Conservation (phyloP, 2,888 invertebrate genomes). For the Spodoptera picta region DNA sequence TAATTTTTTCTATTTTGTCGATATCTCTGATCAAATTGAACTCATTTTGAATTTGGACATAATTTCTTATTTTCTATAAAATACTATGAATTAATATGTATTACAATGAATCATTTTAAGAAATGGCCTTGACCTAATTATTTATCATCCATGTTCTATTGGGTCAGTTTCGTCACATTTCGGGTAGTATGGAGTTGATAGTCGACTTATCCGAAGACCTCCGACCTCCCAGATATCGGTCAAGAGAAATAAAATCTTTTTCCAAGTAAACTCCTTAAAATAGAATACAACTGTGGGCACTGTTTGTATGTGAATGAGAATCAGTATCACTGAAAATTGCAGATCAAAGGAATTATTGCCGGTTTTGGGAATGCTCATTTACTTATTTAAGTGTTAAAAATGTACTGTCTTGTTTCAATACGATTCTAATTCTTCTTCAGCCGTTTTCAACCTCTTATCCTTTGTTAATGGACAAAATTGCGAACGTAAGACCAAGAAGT, state of each 20-base stretch:
- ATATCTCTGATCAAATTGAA: too few species aligned
- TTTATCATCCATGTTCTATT: constrained; percentile 40
- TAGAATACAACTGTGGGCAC: not conserved
- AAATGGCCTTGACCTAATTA: constrained; percentile 60
- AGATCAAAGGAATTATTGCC: not conserved
- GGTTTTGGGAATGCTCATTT: not conserved
- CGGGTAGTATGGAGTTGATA: constrained; percentile 25
- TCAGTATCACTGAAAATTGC: too few species aligned
- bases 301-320: not conserved
- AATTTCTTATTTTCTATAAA: too few species aligned
- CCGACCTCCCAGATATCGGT: constrained; percentile 30
- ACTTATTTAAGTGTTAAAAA: too few species aligned
- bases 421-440: constrained; percentile 10
- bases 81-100: not conserved
- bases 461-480: too few species aligned
- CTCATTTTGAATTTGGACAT: too few species aligned
- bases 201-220: constrained; percentile 43
- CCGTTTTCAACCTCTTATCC: not conserved
- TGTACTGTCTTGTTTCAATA: not conserved
- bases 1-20: too few species aligned
- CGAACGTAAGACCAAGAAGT: too few species aligned
- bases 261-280: not conserved
- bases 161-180: constrained; percentile 56
- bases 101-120: constrained; percentile 39
- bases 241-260: constrained; percentile 16